Conservation (phyloP, 2,113 vertebrate species). For the Orthochromis malagaraziensis region DNA sequence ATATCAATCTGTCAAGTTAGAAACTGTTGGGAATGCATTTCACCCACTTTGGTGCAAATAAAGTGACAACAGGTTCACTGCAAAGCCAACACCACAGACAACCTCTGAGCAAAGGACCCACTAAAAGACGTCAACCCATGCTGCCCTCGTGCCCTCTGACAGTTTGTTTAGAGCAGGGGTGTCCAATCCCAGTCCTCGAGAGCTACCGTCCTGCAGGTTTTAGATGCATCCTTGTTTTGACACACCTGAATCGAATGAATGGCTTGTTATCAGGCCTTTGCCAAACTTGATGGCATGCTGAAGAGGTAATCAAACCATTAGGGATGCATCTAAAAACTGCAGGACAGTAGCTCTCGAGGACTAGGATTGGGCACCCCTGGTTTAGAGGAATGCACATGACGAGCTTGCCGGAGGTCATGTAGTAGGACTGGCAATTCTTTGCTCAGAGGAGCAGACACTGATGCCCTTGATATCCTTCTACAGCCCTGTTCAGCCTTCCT, state of each 20-base stretch:
- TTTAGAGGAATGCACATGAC: neutral
- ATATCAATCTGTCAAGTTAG: neutral
- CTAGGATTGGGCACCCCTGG: too few species aligned
- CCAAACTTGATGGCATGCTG: too few species aligned
- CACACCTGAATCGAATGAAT: too few species aligned
- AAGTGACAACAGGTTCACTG: neutral
- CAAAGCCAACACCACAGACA: neutral
- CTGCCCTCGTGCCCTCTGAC: neutral
- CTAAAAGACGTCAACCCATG: neutral
- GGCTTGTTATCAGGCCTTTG: too few species aligned
- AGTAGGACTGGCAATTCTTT: neutral
- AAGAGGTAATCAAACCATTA: too few species aligned
- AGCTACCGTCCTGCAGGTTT: too few species aligned
- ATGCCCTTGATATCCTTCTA: neutral
- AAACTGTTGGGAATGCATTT: neutral
- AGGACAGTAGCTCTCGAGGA: too few species aligned
- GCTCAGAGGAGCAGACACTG: neutral
- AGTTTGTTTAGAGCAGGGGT: neutral
- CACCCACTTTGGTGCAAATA: neutral
- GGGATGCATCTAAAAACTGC: too few species aligned
- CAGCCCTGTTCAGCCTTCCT: neutral
- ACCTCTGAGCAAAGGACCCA: neutral
- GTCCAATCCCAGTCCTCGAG: too few species aligned
- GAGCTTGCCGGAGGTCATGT: neutral
- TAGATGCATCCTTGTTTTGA: too few species aligned